These are phyloP conservation scores for Euura saliciscinereae DNA, from an alignment of 1,140 invertebrate species.

Conservation along the genomic window DNA sequence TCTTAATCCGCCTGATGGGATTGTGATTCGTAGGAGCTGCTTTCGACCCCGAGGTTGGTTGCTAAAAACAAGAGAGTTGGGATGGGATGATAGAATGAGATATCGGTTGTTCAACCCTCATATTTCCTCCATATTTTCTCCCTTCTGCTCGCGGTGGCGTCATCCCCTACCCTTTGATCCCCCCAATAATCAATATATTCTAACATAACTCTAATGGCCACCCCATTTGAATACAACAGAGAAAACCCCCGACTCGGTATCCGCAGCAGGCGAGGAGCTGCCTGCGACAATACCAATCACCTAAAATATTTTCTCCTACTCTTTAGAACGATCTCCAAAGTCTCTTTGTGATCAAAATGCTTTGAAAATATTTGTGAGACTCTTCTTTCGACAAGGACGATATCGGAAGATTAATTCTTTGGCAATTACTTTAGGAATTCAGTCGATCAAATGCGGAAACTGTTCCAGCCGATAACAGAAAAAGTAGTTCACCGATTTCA, in stretches of 20 bases:
- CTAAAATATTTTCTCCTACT: slow-evolving; percentile 45
- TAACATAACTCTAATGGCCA: slow-evolving; percentile 61
- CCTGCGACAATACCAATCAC: slow-evolving; percentile 58
- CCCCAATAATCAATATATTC: slow-evolving; percentile 62
- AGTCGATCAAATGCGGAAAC: too few species aligned
- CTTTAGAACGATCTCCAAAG: neutral
- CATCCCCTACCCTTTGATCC: slow-evolving; percentile 57
- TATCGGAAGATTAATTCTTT: too few species aligned
- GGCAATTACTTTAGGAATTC: too few species aligned
- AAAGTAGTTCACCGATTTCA: neutral
- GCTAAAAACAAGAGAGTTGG: neutral
- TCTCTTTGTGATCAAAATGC: neutral
- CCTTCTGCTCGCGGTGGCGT: slow-evolving; percentile 41
- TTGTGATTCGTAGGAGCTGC: neutral
- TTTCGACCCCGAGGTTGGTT: neutral
- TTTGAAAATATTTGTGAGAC: neutral
- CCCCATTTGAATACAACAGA: slow-evolving; percentile 56
- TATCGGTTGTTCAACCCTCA: slow-evolving; percentile 42
- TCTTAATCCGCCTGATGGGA: neutral
- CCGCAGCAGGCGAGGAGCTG: slow-evolving; percentile 28
- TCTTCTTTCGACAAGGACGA: too few species aligned
- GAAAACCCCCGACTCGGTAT: slow-evolving; percentile 40
- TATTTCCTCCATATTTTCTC: slow-evolving; percentile 47
- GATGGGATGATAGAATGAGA: slow-evolving; percentile 23
- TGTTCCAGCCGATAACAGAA: neutral